Evolutionary conservation across 2,797 vertebrate genomes (phyloP), one percentile per base, ranked within the genome.

Genomic region (Naso thynnoides): DNA sequence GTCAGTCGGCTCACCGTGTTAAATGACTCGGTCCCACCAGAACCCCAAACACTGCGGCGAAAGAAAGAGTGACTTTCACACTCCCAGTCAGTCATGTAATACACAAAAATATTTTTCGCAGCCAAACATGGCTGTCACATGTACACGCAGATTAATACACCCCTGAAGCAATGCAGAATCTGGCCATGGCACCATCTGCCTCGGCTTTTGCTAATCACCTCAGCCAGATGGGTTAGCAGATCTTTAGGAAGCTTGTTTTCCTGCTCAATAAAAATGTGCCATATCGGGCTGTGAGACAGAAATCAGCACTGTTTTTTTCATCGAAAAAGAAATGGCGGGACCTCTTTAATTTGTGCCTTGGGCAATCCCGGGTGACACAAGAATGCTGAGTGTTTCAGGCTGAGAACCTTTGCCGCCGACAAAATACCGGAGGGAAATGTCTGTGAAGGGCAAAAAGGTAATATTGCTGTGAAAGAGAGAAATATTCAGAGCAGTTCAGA

Each of bases 201-300:
- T 78, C 73, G 62, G 90, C 82, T 89, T 91, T 88, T 84, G 84
- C 88, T 93, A 92, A 93, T 93, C 86, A 91, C 88, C 88, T 91
- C 83, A 82, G 86, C 86, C 93, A 93, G 91, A 92, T 91, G 91
- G 92, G 77, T 68, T 48, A 70, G 75, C 48, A 75, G 83, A 88
- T 86, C 76, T 89, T 87, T 73, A 81, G 74, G 73, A 86, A 77
- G 83, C 78, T 79, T 83, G 83, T 78, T 89, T 84, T 81, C 60
- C 78, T 70, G 64, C 72, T 78, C 73, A 78, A 67, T 65, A 62
- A 78, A 87, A 77, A 71, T 62, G 68, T 78, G 65, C 59, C 48
- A 56, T 55, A 56, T 78, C 15, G 5, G 45, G 24, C 45, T n/a
- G 42, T 18, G 57, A 73, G 13, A 44, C 33, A 33, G 11, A 76